Conservation (phyloP, 1,140 invertebrate genomes). For the Choristoneura fumiferana region DNA sequence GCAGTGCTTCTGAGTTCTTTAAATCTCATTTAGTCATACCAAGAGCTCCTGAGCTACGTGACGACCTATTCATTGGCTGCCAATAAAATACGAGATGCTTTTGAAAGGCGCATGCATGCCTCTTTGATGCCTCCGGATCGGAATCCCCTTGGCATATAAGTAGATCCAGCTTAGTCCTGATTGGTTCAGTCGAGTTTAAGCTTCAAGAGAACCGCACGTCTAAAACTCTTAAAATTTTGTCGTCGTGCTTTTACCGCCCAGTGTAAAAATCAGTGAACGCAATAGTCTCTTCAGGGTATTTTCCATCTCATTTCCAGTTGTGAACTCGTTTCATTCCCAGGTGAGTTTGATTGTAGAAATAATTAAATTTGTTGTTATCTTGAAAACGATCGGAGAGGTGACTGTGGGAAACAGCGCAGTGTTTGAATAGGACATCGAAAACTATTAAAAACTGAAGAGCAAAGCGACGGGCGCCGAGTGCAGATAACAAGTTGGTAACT, state of each 20-base stretch:
- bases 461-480: not conserved
- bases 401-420: not conserved
- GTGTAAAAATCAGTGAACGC: too few relatives aligned
- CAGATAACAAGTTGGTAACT: conserved; percentile 21
- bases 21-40: conserved; percentile 3
- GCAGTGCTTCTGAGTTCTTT: too few relatives aligned
- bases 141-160: conserved; percentile 30
- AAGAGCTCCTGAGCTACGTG: conserved; percentile 24
- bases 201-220: conserved; percentile 21
- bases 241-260: too few relatives aligned
- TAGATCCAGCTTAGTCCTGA: not conserved
- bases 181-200: conserved; percentile 32
- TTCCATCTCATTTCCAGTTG: conserved; percentile 4
- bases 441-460: conserved; percentile 21
- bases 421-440: conserved; percentile 20
- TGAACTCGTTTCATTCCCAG: not conserved
- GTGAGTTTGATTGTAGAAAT: conserved; percentile 14
- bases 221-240: conserved; percentile 21
- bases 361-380: conserved; percentile 17
- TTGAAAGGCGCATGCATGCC: conserved; percentile 38
- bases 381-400: not conserved
- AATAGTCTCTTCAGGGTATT: too few relatives aligned
- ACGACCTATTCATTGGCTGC: conserved; percentile 30
- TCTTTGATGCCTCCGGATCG: conserved; percentile 34
- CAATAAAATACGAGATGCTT: conserved; percentile 37